Conservation (phyloP, 2,113 vertebrate species). For the Labrus mixtus region DNA sequence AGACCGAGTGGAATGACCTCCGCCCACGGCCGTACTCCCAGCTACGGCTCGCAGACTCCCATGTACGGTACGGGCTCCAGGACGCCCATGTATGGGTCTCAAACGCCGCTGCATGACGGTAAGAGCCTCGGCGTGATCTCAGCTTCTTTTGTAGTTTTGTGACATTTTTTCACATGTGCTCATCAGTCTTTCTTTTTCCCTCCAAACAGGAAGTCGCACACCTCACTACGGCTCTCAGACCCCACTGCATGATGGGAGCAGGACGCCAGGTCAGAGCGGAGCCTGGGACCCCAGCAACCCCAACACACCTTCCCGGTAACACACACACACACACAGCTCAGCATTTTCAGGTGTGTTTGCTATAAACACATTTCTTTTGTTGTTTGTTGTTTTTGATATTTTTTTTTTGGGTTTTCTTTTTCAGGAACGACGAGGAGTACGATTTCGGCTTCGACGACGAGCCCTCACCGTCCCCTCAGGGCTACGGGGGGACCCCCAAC, state of each 20-base stretch:
- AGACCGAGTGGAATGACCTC: slow-evolving; percentile 88
- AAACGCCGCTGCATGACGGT: slow-evolving; percentile 95
- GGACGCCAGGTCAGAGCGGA: slow-evolving; percentile 94
- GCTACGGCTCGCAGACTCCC: slow-evolving; percentile 94
- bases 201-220: slow-evolving; percentile 88
- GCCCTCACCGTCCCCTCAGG: slow-evolving; percentile 94
- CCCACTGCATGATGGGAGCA: slow-evolving; percentile 93
- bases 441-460: slow-evolving; percentile 94
- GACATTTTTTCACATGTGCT: background rate
- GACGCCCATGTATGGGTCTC: slow-evolving; percentile 94
- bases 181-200: background rate
- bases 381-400: background rate
- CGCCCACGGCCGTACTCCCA: slow-evolving; percentile 89
- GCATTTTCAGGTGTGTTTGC: background rate
- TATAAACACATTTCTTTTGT: background rate
- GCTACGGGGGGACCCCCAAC: slow-evolving; percentile 93
- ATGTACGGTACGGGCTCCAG: slow-evolving; percentile 94
- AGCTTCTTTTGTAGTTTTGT: no score
- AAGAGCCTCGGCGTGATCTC: slow-evolving; percentile 41
- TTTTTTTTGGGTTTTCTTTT: background rate
- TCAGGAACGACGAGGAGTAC: slow-evolving; percentile 92
- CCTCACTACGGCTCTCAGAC: slow-evolving; percentile 96
- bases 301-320: slow-evolving; percentile 92
- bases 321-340: background rate
- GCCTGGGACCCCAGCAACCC: slow-evolving; percentile 97